Evolutionary conservation across 2,113 vertebrate species (phyloP).

Genomic region (Myanophis thanlyinensis): DNA sequence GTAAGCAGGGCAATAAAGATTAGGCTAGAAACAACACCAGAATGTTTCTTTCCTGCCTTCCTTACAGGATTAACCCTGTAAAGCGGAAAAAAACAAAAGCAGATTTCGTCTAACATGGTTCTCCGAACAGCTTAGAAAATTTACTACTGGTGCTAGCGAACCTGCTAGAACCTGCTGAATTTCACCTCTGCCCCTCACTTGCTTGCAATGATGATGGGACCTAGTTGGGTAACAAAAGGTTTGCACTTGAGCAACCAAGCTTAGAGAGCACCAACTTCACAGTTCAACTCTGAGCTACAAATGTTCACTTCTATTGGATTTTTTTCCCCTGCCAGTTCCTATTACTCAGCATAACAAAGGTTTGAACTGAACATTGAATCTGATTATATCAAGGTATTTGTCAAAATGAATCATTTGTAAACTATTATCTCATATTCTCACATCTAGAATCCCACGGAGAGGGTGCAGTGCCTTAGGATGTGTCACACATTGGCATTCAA

Average conservation of each 20-base stretch:
- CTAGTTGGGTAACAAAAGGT: background rate
- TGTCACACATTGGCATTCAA: conserved; percentile 33
- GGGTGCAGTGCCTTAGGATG: conserved; percentile 37
- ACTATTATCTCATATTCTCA: conserved; percentile 47
- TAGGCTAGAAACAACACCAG: too few species aligned
- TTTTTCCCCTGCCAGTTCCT: conserved; percentile 7
- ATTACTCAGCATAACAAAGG: conserved; percentile 30
- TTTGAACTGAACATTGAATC: conserved; percentile 30
- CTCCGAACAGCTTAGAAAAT: too few species aligned
- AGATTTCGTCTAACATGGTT: too few species aligned
- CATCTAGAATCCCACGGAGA: conserved; percentile 49
- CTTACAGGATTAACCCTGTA: too few species aligned
- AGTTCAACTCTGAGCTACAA: background rate
- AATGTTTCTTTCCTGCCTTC: too few species aligned
- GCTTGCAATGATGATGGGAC: background rate
- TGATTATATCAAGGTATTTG: conserved; percentile 56
- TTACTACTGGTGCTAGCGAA: too few species aligned
- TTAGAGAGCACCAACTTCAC: background rate
- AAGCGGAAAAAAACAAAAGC: too few species aligned
- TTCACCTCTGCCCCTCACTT: too few species aligned
- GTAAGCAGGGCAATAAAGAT: too few species aligned
- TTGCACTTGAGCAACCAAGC: background rate
- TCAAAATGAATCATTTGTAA: conserved; percentile 44
- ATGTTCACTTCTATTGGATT: background rate
- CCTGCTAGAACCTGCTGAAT: too few species aligned